Evolutionary conservation across 1,140 invertebrate species (phyloP).

Genomic region (Aradophagus sp.): DNA sequence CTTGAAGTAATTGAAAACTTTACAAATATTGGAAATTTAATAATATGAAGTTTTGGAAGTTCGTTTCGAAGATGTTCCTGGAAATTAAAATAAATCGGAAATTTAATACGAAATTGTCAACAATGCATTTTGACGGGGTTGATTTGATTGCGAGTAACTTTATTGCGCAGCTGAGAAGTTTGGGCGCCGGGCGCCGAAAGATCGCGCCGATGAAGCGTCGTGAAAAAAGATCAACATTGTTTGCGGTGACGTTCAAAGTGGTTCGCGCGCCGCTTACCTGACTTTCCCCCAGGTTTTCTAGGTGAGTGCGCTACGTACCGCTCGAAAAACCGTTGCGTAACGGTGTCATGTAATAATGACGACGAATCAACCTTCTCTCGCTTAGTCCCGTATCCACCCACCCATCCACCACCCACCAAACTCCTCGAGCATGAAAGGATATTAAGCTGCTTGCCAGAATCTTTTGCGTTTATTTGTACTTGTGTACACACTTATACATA

Average conservation of each 20-base stretch:
- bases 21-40: too few species aligned
- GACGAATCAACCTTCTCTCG: constrained; percentile 52
- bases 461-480: background rate
- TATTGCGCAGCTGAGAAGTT: too few species aligned
- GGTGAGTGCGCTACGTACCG: constrained; percentile 46
- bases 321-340: constrained; percentile 52
- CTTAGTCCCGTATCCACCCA: constrained; percentile 43
- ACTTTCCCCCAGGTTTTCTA: constrained; percentile 50
- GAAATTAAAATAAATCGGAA: too few species aligned
- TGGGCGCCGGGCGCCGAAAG: too few species aligned
- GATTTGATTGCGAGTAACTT: too few species aligned
- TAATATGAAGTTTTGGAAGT: too few species aligned
- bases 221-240: constrained; percentile 1
- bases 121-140: too few species aligned
- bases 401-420: constrained; percentile 21
- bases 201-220: too few species aligned
- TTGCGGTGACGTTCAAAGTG: constrained; percentile 32
- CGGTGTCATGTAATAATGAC: constrained; percentile 54
- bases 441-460: constrained; percentile 28
- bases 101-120: too few species aligned
- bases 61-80: too few species aligned
- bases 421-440: constrained; percentile 42
- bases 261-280: constrained; percentile 30
- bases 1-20: too few species aligned
- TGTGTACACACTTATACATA: too few species aligned